Evolutionary conservation across 2,888 invertebrate species (phyloP), one percentile per base, ranked within the genome.

Genomic region (Boloria euphrosyne): DNA sequence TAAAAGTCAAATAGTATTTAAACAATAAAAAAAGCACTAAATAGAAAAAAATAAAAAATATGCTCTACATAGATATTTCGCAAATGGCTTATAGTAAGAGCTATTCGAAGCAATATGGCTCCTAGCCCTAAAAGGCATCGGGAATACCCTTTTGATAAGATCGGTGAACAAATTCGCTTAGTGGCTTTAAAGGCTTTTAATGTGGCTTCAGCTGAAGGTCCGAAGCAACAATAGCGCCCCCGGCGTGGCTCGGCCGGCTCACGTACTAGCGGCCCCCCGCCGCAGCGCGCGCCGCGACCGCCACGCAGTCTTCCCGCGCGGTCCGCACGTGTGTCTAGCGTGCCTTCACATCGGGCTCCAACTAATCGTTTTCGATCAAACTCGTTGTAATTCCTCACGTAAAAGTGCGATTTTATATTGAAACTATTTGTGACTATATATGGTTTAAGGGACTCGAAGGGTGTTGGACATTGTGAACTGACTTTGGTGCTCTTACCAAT

Each of bases 301-400:
- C 91, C 91, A 92, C 91, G 91, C 91, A 92, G 91, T 92, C 91
- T 92, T 92, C 89, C 89, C 91, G 91, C 91, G 91, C 90, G 87
- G 81, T 73, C 81, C 88, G 86, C 90, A 90, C 91, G 90, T 91
- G 91, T 84, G 83, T 84, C 87, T 84, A 84, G 86, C 85, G 88
- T 88, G 83, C 83, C 62, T 78, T 78, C 71, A 78, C 80, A 80
- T 75, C 77, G 79, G 79, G 78, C 79, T 77, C 75, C 73, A 78
- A 76, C 72, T 79, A 77, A 82, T 83, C 79, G 80, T 83, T 84
- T 80, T 78, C 83, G 82, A 83, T 82, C 81, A 75, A 82, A 84
- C 79, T 80, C 75, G 74, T 77, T 79, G 80, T 79, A 81, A 77
- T 70, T 75, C 77, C 75, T 76, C 70, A 75, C 74, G 76, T 73